phyloP scores from a whole-genome alignment of 1,140 invertebrate species.

The Lutraria rhynchaena region DNA sequence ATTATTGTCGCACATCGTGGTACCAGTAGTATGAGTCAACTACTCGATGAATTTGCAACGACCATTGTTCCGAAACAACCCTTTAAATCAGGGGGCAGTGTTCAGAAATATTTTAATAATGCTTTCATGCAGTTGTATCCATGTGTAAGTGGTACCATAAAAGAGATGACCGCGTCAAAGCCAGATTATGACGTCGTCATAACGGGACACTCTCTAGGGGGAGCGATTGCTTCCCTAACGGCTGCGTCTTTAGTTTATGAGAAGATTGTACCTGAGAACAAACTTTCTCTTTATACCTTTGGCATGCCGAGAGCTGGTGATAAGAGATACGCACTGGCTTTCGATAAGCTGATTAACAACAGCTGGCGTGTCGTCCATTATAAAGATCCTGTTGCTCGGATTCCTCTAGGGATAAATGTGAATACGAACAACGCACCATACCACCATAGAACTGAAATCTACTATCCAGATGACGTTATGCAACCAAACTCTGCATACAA shows the following conservation, averaged over 20 bases:
- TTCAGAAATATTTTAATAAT: constrained; percentile 16
- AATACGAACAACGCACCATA: background rate
- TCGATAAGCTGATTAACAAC: constrained; percentile 15
- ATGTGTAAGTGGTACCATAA: background rate
- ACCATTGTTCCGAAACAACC: background rate
- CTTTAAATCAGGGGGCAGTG: constrained; percentile 6
- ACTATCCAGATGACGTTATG: constrained; percentile 7
- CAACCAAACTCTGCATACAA: background rate
- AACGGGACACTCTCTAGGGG: constrained; percentile 40
- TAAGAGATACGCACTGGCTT: background rate
- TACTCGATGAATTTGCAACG: background rate
- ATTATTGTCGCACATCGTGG: constrained; percentile 7
- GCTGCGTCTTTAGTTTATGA: constrained; percentile 15
- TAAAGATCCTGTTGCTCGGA: constrained; percentile 15
- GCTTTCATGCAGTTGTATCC: constrained; percentile 15
- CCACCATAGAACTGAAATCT: constrained; percentile 28
- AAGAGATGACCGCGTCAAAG: background rate
- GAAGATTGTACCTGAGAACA: background rate
- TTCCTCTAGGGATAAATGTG: background rate
- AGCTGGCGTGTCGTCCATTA: constrained; percentile 40
- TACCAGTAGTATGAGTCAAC: background rate
- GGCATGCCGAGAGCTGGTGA: constrained; percentile 32
- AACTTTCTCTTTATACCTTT: constrained; percentile 8
- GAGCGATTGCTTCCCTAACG: constrained; percentile 14
- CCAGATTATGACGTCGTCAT: constrained; percentile 9